Base-by-base conservation (phyloP, 2,888 invertebrate genomes). In the Cantharis nigra region DNA sequence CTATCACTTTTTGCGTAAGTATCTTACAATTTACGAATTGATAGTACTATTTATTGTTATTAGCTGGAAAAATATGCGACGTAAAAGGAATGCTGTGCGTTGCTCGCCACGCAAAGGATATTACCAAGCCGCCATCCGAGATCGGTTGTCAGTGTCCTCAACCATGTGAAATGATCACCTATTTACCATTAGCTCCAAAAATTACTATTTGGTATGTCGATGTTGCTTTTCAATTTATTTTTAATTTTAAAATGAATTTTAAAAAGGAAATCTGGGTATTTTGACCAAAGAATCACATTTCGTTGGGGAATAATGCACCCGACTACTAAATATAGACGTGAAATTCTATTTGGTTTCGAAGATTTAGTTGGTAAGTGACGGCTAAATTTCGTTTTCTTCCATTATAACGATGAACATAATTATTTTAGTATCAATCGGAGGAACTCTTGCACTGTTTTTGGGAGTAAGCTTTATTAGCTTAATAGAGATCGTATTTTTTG, bases 401-500 rank as follows among this genome's bases (percentile, higher is more conserved):
- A 13, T 13, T 64, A 11, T 64, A 11, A 11, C 7, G 3, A 18
- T n/a, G 5, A 67, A 11, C n/a, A 16, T 9, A 26, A 9, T 13
- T 20, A 26, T 73, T 76, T 63, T 49, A 92, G 92, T 92, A 0
- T 92, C 92, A 0, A 91, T 92, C 80, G 93, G 93, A 0, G 93
- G 92, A 0, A 92, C 91, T 0, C 90, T 92, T 0, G 92, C 92
- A 0, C 85, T 93, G 71, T 93, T 92, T 85, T 87, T 93, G 0
- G 93, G 93, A 0, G 91, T 92, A 20, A 92, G 92, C 81, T 91
- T 92, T 83, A 90, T 92, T 76, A 92, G 91, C 76, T 89, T 91
- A 28, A 90, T 92, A 20, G 93, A 93, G 86, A 89, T 91, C 0
- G 79, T 91, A 4, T 92, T 91, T 85, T 91, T 92, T 79, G 65